Percentiles rank a stretch among this genome's conserved stretches.
Evolutionary conservation across 2,113 vertebrate genomes (phyloP).

Genomic region (Glaucidium brasilianum): DNA sequence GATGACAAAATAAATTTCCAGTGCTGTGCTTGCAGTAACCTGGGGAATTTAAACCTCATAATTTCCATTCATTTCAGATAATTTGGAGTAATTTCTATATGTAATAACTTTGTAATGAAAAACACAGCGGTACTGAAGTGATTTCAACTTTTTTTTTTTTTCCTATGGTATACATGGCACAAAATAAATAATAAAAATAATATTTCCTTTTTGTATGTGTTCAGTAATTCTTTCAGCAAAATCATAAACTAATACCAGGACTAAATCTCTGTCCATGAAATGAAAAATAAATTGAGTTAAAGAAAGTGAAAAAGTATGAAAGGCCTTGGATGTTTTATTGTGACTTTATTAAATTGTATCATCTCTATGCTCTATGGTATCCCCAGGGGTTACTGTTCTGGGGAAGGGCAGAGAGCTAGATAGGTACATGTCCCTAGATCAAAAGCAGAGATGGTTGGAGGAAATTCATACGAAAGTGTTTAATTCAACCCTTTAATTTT

Average conservation of each 20-base stretch:
- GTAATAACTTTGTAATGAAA: slow-evolving; percentile 91
- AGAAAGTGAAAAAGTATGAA: slow-evolving; percentile 78
- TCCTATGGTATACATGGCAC: slow-evolving; percentile 79
- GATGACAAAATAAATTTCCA: slow-evolving; percentile 88
- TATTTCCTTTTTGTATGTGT: slow-evolving; percentile 84
- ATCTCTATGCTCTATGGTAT: slow-evolving; percentile 69
- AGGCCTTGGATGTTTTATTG: slow-evolving; percentile 81
- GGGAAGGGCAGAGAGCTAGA: slow-evolving; percentile 42
- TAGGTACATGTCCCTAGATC: slow-evolving; percentile 45
- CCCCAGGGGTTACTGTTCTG: slow-evolving; percentile 68
- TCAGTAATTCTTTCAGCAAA: slow-evolving; percentile 83
- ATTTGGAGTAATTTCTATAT: slow-evolving; percentile 90
- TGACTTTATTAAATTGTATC: slow-evolving; percentile 82
- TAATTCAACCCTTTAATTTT: background rate
- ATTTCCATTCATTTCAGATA: slow-evolving; percentile 89
- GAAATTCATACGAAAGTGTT: background rate
- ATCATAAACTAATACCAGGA: slow-evolving; percentile 86
- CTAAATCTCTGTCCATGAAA: slow-evolving; percentile 85
- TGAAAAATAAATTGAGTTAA: slow-evolving; percentile 89
- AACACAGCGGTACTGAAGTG: slow-evolving; percentile 83
- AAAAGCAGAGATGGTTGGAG: background rate
- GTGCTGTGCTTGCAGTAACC: slow-evolving; percentile 82
- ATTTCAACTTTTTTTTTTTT: slow-evolving; percentile 73
- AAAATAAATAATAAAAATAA: slow-evolving; percentile 84
- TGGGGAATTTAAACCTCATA: slow-evolving; percentile 89